Evolutionary conservation across 2,113 vertebrate genomes (phyloP).

Genomic region (Macquaria australasica): DNA sequence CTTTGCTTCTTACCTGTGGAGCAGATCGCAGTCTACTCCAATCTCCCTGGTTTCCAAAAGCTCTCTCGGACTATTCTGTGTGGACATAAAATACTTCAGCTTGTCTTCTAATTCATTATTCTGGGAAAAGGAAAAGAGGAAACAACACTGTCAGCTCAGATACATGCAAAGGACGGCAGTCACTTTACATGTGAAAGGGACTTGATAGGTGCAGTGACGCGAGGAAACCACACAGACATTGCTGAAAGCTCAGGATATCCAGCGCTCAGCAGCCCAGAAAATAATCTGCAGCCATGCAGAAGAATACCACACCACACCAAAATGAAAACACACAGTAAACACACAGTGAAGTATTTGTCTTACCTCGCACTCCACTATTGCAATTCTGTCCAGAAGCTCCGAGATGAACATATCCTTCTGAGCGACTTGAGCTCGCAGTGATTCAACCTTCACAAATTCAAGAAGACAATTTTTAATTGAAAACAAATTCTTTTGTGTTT

Average conservation of each 20-base stretch:
- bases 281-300: conserved; percentile 45
- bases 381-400: conserved; percentile 96
- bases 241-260: conserved; percentile 25
- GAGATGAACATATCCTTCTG: conserved; percentile 96
- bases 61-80: conserved; percentile 79
- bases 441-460: conserved; percentile 86
- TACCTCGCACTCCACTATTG: conserved; percentile 98
- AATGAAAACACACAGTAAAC: background rate
- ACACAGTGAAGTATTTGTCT: conserved; percentile 44
- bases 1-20: conserved; percentile 86
- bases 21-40: conserved; percentile 90
- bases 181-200: conserved; percentile 47
- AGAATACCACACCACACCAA: conserved; percentile 45
- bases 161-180: conserved; percentile 66
- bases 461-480: conserved; percentile 2
- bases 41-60: conserved; percentile 88
- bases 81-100: conserved; percentile 93
- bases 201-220: conserved; percentile 39
- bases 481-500: background rate
- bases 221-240: conserved; percentile 38
- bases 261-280: conserved; percentile 41
- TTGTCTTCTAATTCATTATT: conserved; percentile 98
- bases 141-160: conserved; percentile 78
- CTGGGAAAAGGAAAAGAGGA: conserved; percentile 86
- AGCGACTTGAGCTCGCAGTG: conserved; percentile 90